phyloP scores from a whole-genome alignment of 2,888 invertebrate genomes.

The Ophion obscuratus region DNA sequence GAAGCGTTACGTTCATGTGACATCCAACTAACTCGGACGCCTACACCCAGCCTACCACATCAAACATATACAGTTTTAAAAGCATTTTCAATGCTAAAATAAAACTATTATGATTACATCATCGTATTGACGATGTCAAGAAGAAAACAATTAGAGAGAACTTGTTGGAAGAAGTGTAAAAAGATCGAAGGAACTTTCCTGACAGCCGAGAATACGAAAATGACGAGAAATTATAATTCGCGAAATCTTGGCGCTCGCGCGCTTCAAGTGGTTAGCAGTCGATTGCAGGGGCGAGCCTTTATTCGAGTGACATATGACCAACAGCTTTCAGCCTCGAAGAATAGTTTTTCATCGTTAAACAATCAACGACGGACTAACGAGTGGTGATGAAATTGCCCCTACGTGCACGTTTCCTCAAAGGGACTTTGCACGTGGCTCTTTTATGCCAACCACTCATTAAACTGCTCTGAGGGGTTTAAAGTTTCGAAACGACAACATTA shows the following conservation, averaged over 20 bases:
- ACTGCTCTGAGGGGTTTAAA: conserved; percentile 6
- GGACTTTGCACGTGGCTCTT: conserved; percentile 2
- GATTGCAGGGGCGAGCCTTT: no score
- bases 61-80: no score
- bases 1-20: no score
- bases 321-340: conserved; percentile 6
- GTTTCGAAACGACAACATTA: neutral
- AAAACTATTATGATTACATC: no score
- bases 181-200: neutral
- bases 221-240: neutral
- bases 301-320: conserved; percentile 1
- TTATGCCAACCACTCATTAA: conserved; percentile 23
- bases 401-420: conserved; percentile 8
- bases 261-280: no score
- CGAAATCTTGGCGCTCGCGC: no score
- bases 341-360: conserved; percentile 20
- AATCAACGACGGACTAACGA: conserved; percentile 50
- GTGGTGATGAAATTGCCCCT: conserved; percentile 28
- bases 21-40: no score
- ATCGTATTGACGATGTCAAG: no score
- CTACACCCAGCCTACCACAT: no score
- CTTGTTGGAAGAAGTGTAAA: no score
- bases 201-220: neutral
- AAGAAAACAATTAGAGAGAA: neutral
- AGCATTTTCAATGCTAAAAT: no score